Conservation (phyloP, 2,113 vertebrate genomes). For the Illadopsis cleaveri region DNA sequence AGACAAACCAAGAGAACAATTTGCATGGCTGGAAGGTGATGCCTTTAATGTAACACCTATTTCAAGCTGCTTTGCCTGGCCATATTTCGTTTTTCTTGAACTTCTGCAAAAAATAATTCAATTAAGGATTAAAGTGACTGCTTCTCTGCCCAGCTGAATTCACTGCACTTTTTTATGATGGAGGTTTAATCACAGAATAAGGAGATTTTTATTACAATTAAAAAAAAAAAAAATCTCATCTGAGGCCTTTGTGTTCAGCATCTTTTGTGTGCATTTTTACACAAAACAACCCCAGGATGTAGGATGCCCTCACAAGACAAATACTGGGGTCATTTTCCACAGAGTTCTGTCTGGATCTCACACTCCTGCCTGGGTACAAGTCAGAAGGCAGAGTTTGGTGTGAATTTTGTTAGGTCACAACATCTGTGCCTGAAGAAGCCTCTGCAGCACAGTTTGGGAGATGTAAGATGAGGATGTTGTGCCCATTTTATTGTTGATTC, state of each 20-base stretch:
- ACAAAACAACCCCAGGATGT: background rate
- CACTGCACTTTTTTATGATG: background rate
- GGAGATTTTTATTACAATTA: background rate
- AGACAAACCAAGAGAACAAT: background rate
- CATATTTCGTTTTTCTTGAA: background rate
- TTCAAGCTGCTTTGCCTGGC: background rate
- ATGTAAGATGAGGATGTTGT: background rate
- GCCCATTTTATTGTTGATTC: background rate
- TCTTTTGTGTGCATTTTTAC: background rate
- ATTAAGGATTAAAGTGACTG: background rate
- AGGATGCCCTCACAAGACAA: background rate
- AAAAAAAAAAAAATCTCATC: background rate
- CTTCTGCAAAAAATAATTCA: background rate
- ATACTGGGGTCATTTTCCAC: background rate
- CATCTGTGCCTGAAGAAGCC: background rate
- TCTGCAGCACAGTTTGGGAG: background rate
- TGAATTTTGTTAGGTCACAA: background rate
- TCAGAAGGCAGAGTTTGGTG: background rate
- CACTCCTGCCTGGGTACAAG: background rate
- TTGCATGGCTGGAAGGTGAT: background rate
- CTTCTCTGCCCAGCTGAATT: background rate
- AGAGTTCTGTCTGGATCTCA: background rate
- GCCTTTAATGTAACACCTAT: background rate
- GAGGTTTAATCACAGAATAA: background rate
- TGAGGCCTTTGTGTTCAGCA: background rate